These are phyloP conservation scores for Dipodomys merriami DNA, from an alignment of 2,113 vertebrate species.

Conservation along the genomic window DNA sequence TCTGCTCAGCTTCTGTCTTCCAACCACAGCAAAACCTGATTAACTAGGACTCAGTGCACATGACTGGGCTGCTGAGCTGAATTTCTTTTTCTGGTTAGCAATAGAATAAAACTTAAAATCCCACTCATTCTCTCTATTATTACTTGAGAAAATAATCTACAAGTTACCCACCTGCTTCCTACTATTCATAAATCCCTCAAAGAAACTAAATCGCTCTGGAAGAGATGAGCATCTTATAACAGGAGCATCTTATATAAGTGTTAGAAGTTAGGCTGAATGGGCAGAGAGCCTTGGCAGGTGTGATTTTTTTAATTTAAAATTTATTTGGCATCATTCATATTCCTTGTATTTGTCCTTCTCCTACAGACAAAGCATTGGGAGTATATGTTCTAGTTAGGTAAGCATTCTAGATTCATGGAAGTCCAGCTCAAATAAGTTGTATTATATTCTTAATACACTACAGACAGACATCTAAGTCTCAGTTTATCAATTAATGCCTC, in stretches of 20 bases:
- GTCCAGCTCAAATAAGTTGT: not conserved
- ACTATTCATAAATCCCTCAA: constrained; percentile 33
- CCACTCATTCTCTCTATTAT: constrained; percentile 41
- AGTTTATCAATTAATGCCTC: not conserved
- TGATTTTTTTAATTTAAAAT: not conserved
- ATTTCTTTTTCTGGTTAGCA: constrained; percentile 38
- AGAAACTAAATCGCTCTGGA: constrained; percentile 9
- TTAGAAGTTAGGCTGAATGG: not conserved
- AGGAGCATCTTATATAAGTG: not conserved
- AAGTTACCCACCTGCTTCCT: constrained; percentile 7
- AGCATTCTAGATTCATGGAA: not conserved
- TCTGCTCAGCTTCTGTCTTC: constrained; percentile 63
- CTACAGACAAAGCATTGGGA: not conserved
- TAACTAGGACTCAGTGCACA: constrained; percentile 18
- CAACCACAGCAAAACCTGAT: constrained; percentile 60
- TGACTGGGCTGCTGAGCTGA: not conserved
- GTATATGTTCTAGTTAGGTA: not conserved
- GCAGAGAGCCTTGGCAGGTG: not conserved
- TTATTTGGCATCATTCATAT: not conserved
- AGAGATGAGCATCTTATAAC: not conserved
- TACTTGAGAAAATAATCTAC: constrained; percentile 55
- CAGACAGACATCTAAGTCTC: not conserved
- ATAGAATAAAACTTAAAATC: constrained; percentile 59
- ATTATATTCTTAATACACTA: not conserved
- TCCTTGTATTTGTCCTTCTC: not conserved